Base-by-base conservation (phyloP, 2,888 invertebrate species). In the Leuctra nigra region DNA sequence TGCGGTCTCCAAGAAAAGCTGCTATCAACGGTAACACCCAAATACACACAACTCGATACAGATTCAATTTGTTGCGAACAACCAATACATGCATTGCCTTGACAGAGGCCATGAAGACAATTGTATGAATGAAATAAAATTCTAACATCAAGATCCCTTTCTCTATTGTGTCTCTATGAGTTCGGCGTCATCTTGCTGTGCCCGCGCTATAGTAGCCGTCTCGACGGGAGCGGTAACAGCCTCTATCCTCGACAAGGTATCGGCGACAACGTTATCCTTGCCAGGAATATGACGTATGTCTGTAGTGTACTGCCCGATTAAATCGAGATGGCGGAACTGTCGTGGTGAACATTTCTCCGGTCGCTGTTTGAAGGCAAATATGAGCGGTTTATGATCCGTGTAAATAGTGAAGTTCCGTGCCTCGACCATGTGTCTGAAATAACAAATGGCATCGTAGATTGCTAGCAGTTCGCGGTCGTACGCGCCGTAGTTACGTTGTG, bases 381-480 rank as follows among this genome's bases (percentile, higher is more conserved):
- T 33, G 1, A 53, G 2, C 2, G 53, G 53, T 20, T 53, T 53
- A 38, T 53, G 53, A 22, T 53, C 53, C 1, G 53, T 53, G n/a
- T 36, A 54, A 1, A 54, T 14, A 1, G 11, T 13, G n/a, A 41
- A 54, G 9, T 11, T 41, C 3, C 54, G 39, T 2, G 41, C 70
- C 63, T 74, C 73, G 0, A 73, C 39, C 64, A 70, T 65, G 29
- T 69, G 63, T 7, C 66, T 60, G 60, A 72, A 72, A 56, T 69
- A 61, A 53, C 66, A 65, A 0, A 72, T 62, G 0, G 68, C 67
- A 48, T 64, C 59, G 55, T 70, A 73, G 2, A 69, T 67, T 0
- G 70, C 71, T 2, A 70, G 61, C 0, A 74, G 64, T 61, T 72
- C 70, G 1, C 70, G 29, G 54, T 74, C 71, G 58, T 71, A 73